Conservation (phyloP, 2,888 invertebrate species). For the Drosophila kanekoi region DNA sequence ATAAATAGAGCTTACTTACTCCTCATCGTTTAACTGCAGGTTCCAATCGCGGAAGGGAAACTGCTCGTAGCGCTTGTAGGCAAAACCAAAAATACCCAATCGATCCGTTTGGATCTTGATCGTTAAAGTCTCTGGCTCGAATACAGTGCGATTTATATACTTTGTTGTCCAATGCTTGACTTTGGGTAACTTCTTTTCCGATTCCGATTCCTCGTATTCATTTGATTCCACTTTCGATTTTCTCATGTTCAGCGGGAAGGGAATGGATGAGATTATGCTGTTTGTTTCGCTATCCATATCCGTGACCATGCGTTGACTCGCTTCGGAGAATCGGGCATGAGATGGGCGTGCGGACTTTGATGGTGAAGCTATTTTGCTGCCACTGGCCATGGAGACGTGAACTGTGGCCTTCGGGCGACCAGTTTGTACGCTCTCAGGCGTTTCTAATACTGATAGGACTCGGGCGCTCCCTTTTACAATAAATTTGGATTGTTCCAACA, state of each 20-base stretch:
- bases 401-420: not conserved
- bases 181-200: not conserved
- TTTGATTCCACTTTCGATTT: too few relatives aligned
- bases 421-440: accelerated
- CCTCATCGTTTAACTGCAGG: conserved; percentile 62
- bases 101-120: conserved; percentile 80
- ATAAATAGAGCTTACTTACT: conserved; percentile 55
- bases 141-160: conserved; percentile 61
- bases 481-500: conserved; percentile 29
- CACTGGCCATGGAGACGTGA: not conserved
- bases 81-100: conserved; percentile 82
- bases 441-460: not conserved
- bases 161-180: conserved; percentile 78
- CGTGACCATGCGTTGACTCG: accelerated
- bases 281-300: not conserved
- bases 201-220: not conserved
- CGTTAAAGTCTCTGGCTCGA: conserved; percentile 50
- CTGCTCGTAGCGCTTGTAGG: conserved; percentile 80
- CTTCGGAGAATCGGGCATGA: not conserved
- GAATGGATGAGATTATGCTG: not conserved
- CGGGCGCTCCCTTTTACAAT: not conserved
- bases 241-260: too few relatives aligned
- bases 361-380: not conserved
- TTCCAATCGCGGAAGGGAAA: conserved; percentile 82
- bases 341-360: not conserved